These are phyloP conservation scores for Bibio marci DNA, from an alignment of 2,888 invertebrate species.

Conservation along the genomic window DNA sequence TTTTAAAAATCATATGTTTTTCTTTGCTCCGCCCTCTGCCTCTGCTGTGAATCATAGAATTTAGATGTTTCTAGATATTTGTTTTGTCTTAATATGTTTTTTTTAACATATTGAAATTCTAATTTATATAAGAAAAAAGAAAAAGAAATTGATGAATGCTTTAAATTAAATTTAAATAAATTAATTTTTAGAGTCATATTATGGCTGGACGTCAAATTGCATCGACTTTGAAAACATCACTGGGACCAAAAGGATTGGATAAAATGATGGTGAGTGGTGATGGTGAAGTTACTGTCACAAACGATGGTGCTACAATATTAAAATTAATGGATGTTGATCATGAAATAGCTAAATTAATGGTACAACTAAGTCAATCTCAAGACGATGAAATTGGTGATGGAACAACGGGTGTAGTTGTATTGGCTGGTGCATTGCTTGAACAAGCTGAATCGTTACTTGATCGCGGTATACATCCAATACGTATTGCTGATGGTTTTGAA, in stretches of 20 bases:
- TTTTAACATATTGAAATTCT: no score
- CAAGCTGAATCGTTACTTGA: conserved; percentile 86
- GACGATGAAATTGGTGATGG: conserved; percentile 99
- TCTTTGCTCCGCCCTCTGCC: no score
- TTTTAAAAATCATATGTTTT: no score
- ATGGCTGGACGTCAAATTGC: conserved; percentile 91
- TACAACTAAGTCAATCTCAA: conserved; percentile 94
- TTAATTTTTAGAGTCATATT: conserved; percentile 74
- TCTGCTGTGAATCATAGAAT: no score
- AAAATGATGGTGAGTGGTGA: conserved; percentile 96
- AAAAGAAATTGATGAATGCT: no score
- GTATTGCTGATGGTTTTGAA: conserved; percentile 98
- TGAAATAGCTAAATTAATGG: conserved; percentile 94
- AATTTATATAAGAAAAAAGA: no score
- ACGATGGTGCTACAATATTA: conserved; percentile 98
- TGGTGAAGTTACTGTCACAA: conserved; percentile 94
- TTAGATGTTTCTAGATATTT: no score
- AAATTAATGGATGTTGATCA: conserved; percentile 99
- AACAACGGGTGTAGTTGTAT: conserved; percentile 91
- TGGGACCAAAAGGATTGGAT: conserved; percentile 94
- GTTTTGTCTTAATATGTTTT: no score
- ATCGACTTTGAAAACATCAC: conserved; percentile 72
- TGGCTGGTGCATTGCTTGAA: conserved; percentile 75
- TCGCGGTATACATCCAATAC: conserved; percentile 95
- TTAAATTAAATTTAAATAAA: no score